Base-by-base conservation (phyloP, 2,888 invertebrate genomes). In the Ornithoptera alexandrae region DNA sequence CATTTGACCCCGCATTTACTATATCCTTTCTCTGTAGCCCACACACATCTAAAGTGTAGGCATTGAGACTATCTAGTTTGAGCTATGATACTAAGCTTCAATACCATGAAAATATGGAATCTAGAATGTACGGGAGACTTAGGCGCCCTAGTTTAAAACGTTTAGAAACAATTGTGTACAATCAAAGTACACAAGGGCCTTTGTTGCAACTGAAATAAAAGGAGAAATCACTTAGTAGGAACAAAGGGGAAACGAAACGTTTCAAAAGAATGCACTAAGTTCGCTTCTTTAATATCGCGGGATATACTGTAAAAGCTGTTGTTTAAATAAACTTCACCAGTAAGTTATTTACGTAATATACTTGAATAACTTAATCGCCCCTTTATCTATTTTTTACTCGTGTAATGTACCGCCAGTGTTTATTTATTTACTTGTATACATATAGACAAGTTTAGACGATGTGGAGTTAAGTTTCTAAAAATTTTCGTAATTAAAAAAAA, bases 191-290 rank as follows among this genome's bases (percentile, higher is more conserved):
- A 62, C 58, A 57, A 57, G 39, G n/a, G 7, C 50, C 30, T 58
- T 68, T 68, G 62, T 68, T 58, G 68, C 10, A 68, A 20, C 62
- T 62, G 62, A 17, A 62, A 62, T 57, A 58, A 68, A 68, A 68
- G 62, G 57, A 68, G 67, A 62, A 68, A 68, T 68, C 68, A 68
- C 68, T 68, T 68, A 68, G 58, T 68, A 62, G 56, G 58, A 68
- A 68, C 68, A 68, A 62, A 68, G 62, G 50, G 46, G 66, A 63
- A 62, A 58, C 58, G 68, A 62, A 68, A 68, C 68, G 68, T 57
- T 68, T 62, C 62, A 57, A 56, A 68, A 57, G 62, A 68, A 62
- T 68, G 68, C 68, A 68, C 57, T 62, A 58, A 62, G 68, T 68
- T 57, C 46, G 58, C 68, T 62, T 46, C 62, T 68, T 68, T 68